phyloP scores from a whole-genome alignment of 92 coral and sea anemone species.

The Plumapathes pennacea region DNA sequence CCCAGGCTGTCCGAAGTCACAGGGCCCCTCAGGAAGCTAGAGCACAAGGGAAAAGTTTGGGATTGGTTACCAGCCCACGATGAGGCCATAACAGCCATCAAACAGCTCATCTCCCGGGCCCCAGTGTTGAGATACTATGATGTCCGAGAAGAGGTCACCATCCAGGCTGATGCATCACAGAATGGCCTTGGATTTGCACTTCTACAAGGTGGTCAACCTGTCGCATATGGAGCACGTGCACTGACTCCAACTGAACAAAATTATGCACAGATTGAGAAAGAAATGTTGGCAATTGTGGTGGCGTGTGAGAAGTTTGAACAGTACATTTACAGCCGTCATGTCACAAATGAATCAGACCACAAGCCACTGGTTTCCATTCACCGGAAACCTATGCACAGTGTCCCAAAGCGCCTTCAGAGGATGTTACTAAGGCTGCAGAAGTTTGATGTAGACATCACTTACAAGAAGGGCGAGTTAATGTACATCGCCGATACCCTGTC shows the following conservation, averaged over 20 bases:
- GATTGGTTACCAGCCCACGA: too few relatives aligned
- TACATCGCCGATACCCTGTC: conserved; percentile 17
- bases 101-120: too few relatives aligned
- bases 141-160: conserved; percentile 2
- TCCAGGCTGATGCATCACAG: conserved; percentile 7
- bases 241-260: background rate
- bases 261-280: background rate
- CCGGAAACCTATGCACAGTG: conserved; percentile 14
- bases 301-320: conserved; percentile 18
- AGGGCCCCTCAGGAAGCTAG: conserved; percentile 29
- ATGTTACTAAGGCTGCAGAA: conserved; percentile 34
- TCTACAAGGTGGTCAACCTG: conserved; percentile 1
- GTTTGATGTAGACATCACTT: conserved; percentile 11
- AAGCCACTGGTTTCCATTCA: conserved; percentile 20
- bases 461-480: conserved; percentile 18
- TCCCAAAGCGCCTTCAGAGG: conserved; percentile 34
- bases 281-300: background rate
- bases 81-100: too few relatives aligned
- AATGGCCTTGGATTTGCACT: conserved; percentile 2
- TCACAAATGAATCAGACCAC: conserved; percentile 23
- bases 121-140: conserved; percentile 34
- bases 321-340: conserved; percentile 4
- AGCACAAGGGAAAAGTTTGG: too few relatives aligned
- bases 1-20: conserved; percentile 46
- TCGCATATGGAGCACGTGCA: background rate